Conservation (phyloP, 1,140 invertebrate species). For the Drosophila malerkotliana region DNA sequence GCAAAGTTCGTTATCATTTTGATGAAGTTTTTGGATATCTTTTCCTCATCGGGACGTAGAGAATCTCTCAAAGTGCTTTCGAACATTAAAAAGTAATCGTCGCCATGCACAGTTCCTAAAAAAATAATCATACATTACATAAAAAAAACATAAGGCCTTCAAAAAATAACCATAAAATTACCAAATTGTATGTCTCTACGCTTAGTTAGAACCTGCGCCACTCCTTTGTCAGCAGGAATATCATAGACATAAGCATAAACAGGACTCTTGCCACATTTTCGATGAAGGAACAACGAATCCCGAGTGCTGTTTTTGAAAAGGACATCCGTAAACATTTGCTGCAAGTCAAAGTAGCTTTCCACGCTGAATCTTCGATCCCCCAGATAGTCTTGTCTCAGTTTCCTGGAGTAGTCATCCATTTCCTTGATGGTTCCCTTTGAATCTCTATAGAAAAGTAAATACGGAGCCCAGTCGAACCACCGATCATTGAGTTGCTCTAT, state of each 20-base stretch:
- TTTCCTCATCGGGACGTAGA: slow-evolving; percentile 38
- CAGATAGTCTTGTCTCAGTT: slow-evolving; percentile 48
- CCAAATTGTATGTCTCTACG: slow-evolving; percentile 54
- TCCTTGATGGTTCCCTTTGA: slow-evolving; percentile 25
- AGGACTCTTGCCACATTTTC: slow-evolving; percentile 29
- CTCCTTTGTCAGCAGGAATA: slow-evolving; percentile 51
- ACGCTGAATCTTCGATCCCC: slow-evolving; percentile 34
- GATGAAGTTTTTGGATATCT: slow-evolving; percentile 47
- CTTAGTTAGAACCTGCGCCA: slow-evolving; percentile 26
- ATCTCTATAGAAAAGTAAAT: slow-evolving; percentile 53
- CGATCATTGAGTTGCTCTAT: slow-evolving; percentile 50
- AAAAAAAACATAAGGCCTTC: background rate
- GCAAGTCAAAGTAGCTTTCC: slow-evolving; percentile 49
- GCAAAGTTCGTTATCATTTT: slow-evolving; percentile 56
- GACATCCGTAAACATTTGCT: slow-evolving; percentile 59
- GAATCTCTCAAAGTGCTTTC: slow-evolving; percentile 1
- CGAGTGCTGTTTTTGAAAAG: slow-evolving; percentile 57
- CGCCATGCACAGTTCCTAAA: slow-evolving; percentile 60
- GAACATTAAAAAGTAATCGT: slow-evolving; percentile 64
- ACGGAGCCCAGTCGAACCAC: slow-evolving; percentile 56
- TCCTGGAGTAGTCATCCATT: slow-evolving; percentile 48
- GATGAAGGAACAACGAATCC: slow-evolving; percentile 46
- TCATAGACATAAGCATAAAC: slow-evolving; percentile 61
- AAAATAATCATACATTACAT: background rate
- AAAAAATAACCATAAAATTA: background rate